These are phyloP conservation scores for Anabas testudineus DNA, from an alignment of 2,797 vertebrate genomes.

Conservation along the genomic window DNA sequence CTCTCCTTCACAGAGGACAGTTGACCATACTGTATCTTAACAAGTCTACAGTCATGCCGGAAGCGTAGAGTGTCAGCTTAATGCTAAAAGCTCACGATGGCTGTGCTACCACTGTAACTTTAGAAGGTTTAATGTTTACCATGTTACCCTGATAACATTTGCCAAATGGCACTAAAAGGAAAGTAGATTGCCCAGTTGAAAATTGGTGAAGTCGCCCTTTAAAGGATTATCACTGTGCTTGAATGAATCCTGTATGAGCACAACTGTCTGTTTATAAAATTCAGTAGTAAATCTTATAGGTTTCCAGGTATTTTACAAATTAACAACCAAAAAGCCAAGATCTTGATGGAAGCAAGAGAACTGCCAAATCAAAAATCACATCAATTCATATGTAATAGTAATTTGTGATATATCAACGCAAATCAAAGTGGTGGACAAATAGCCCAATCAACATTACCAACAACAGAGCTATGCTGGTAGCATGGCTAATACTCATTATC, in stretches of 20 bases:
- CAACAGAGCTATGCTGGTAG: background rate
- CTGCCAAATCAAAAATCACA: too few species aligned
- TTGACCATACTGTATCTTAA: slow-evolving; percentile 12
- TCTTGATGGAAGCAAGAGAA: background rate
- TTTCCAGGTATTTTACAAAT: too few species aligned
- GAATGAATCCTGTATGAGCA: too few species aligned
- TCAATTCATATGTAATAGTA: background rate
- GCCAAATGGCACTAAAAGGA: too few species aligned
- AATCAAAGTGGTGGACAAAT: background rate
- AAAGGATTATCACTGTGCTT: too few species aligned
- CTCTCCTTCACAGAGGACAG: background rate
- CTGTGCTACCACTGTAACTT: too few species aligned
- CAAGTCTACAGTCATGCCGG: background rate
- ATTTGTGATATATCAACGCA: background rate
- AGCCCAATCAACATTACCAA: background rate
- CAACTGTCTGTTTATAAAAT: too few species aligned
- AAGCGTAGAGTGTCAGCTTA: background rate
- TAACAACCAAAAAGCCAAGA: background rate
- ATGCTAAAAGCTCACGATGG: background rate
- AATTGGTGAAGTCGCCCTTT: too few species aligned
- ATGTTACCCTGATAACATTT: too few species aligned
- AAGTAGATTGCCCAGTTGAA: too few species aligned
- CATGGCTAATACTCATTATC: background rate
- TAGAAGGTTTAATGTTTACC: too few species aligned
- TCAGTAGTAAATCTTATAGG: too few species aligned